A percentile compares a stretch with the other conserved stretches of the same genome.
phyloP scores from a whole-genome alignment of 1,140 invertebrate species.

The Nomia melanderi region DNA sequence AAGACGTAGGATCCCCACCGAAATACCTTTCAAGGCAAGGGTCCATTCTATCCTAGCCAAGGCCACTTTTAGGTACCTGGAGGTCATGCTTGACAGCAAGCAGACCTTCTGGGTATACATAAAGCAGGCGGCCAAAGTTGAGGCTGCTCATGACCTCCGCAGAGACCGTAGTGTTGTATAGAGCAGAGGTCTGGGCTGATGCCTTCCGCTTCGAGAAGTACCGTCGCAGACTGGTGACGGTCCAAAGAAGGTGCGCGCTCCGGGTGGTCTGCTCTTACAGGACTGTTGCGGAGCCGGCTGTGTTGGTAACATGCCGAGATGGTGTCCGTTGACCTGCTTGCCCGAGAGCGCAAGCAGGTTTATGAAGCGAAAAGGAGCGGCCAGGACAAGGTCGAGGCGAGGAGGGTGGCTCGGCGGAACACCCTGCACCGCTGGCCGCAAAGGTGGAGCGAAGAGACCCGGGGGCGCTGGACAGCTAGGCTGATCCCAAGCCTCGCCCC shows the following conservation, averaged over 20 bases:
- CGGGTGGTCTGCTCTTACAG: too few relatives aligned
- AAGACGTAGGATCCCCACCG: too few relatives aligned
- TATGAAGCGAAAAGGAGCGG: neutral
- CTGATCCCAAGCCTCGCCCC: neutral
- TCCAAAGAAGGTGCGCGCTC: too few relatives aligned
- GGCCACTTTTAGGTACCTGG: neutral
- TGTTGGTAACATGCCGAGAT: too few relatives aligned
- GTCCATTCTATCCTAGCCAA: neutral
- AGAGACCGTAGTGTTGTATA: neutral
- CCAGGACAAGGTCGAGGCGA: too few relatives aligned
- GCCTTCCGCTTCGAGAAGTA: neutral
- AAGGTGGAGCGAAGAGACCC: neutral
- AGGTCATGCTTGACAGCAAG: neutral
- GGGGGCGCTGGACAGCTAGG: slow-evolving; percentile 10
- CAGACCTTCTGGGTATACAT: neutral
- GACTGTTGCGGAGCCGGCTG: too few relatives aligned
- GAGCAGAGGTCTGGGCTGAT: neutral
- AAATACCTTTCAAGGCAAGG: too few relatives aligned
- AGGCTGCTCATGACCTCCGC: neutral
- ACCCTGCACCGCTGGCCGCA: too few relatives aligned
- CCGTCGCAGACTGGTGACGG: neutral
- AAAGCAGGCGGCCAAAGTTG: neutral
- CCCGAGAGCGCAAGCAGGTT: neutral
- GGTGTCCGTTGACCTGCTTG: neutral
- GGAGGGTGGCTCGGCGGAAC: too few relatives aligned